A percentile compares a stretch with the other conserved stretches of the same genome.
Conservation (phyloP, 1,140 invertebrate species). For the Diuraphis noxia region DNA sequence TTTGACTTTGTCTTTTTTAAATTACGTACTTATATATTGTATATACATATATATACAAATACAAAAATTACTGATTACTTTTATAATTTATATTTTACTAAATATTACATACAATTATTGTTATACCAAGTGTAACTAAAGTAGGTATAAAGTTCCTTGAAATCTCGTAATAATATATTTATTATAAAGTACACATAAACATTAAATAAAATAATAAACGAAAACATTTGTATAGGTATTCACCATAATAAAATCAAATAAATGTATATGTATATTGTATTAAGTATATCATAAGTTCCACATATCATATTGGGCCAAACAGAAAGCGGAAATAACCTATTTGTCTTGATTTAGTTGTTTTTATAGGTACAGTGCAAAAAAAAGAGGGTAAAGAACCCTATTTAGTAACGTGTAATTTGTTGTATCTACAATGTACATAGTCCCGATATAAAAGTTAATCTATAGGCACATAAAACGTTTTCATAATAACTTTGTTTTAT, state of each 20-base stretch:
- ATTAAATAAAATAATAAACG: too few relatives aligned
- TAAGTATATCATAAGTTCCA: neutral
- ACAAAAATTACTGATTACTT: too few relatives aligned
- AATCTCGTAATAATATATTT: neutral
- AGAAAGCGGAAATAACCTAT: conserved; percentile 14
- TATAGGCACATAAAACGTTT: neutral
- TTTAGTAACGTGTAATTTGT: neutral
- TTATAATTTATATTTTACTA: too few relatives aligned
- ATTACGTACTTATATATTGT: neutral
- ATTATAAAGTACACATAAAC: neutral
- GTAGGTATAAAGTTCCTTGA: neutral
- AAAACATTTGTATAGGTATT: neutral
- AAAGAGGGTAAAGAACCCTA: neutral
- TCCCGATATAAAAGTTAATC: neutral
- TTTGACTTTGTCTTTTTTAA: neutral
- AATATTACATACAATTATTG: too few relatives aligned
- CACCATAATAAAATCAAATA: neutral
- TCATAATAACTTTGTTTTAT: neutral
- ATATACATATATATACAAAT: too few relatives aligned
- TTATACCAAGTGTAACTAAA: too few relatives aligned
- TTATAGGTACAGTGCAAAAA: neutral
- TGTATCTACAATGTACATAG: neutral
- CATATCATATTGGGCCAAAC: neutral
- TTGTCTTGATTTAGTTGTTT: conserved; percentile 1
- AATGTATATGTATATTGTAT: neutral